These are phyloP conservation scores for Saccopteryx leptura DNA, from an alignment of 2,113 vertebrate species.

Conservation along the genomic window DNA sequence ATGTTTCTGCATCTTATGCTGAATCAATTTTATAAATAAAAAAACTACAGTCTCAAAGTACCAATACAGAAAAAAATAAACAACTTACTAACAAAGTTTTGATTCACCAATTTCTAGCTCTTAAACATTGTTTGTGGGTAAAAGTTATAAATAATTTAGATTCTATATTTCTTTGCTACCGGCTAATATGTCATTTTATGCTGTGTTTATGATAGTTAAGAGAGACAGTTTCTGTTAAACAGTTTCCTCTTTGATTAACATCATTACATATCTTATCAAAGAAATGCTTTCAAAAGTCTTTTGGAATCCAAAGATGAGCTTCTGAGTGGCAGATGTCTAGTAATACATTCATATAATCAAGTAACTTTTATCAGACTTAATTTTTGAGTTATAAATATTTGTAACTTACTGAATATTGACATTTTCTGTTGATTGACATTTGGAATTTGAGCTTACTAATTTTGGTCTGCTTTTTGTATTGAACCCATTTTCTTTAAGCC, in stretches of 20 bases:
- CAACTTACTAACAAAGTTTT: neutral
- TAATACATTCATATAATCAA: neutral
- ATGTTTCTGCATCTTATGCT: neutral
- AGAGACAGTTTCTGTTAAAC: neutral
- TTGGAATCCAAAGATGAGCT: neutral
- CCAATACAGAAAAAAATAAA: neutral
- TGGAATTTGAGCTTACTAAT: constrained; percentile 13
- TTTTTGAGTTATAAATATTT: constrained; percentile 34
- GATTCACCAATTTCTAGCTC: neutral
- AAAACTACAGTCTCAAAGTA: neutral
- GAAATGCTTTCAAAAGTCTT: constrained; percentile 13
- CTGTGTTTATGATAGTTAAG: neutral
- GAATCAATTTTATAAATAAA: constrained; percentile 45
- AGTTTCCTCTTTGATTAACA: neutral
- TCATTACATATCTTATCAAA: neutral
- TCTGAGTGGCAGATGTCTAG: neutral
- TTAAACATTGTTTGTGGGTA: neutral
- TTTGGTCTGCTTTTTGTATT: neutral
- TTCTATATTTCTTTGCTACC: neutral
- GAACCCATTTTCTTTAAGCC: neutral
- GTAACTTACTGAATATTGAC: neutral
- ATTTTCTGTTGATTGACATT: constrained; percentile 32
- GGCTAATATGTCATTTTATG: neutral
- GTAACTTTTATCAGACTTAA: neutral
- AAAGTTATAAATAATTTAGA: constrained; percentile 63